Percentiles rank a stretch among this genome's conserved stretches.
These are phyloP conservation scores for Rhinogobius similis DNA, from an alignment of 2,113 vertebrate species.

Conservation along the genomic window DNA sequence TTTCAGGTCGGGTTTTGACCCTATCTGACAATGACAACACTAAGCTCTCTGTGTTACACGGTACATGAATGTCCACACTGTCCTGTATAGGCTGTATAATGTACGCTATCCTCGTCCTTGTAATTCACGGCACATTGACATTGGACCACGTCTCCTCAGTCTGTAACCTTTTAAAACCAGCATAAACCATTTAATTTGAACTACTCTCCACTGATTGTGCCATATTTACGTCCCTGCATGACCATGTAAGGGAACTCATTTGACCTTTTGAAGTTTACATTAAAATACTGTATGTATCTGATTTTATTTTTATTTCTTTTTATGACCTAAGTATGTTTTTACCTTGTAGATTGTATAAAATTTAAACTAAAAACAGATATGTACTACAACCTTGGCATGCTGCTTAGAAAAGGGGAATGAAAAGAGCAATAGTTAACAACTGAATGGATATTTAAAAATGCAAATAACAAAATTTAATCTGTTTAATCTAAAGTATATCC, in stretches of 20 bases:
- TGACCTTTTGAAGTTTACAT: constrained; percentile 64
- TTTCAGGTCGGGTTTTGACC: constrained; percentile 32
- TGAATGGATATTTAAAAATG: constrained; percentile 70
- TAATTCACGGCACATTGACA: constrained; percentile 47
- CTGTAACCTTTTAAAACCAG: constrained; percentile 62
- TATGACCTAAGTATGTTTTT: constrained; percentile 68
- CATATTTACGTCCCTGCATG: constrained; percentile 57
- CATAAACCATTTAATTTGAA: constrained; percentile 53
- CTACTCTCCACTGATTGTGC: constrained; percentile 36
- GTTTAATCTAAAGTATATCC: constrained; percentile 67
- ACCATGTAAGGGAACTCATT: constrained; percentile 30
- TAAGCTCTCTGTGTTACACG: constrained; percentile 53
- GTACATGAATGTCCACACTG: constrained; percentile 44
- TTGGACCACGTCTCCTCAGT: constrained; percentile 47
- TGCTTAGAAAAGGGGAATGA: constrained; percentile 67
- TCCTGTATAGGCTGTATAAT: constrained; percentile 55
- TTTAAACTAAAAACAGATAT: constrained; percentile 58
- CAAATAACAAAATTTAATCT: constrained; percentile 65
- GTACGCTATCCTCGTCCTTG: constrained; percentile 50
- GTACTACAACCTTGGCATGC: constrained; percentile 68
- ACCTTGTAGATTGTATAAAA: constrained; percentile 68
- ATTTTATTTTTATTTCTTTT: constrained; percentile 55
- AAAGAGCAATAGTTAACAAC: constrained; percentile 75
- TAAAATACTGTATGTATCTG: constrained; percentile 49
- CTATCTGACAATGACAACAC: constrained; percentile 40